Evolutionary conservation across 1,140 invertebrate genomes (phyloP).

Genomic region (Polypedilum vanderplanki): DNA sequence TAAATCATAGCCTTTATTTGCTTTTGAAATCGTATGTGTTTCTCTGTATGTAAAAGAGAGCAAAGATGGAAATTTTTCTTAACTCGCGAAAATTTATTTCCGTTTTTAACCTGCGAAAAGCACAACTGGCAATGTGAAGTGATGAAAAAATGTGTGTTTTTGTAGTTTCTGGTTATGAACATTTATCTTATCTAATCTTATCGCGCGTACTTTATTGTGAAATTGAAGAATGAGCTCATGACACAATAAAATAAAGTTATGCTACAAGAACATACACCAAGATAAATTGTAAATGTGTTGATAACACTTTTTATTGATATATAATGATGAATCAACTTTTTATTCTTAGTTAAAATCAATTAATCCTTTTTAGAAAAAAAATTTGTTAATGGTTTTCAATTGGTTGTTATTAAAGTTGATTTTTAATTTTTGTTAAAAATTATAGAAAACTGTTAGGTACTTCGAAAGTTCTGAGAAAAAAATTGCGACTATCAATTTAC

Average conservation of each 20-base stretch:
- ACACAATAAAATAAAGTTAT: slow-evolving; percentile 13
- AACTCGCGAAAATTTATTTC: neutral
- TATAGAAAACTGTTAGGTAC: too few species aligned
- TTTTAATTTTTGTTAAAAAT: too few species aligned
- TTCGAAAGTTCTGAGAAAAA: too few species aligned
- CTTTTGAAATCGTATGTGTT: neutral
- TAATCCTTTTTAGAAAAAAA: too few species aligned
- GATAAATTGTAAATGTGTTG: too few species aligned
- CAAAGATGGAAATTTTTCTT: neutral
- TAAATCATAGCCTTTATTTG: neutral
- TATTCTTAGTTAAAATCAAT: too few species aligned
- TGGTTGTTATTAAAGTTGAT: too few species aligned
- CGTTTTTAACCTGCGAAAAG: neutral
- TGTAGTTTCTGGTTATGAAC: neutral
- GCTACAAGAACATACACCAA: neutral
- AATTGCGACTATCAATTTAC: too few species aligned
- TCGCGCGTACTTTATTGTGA: neutral
- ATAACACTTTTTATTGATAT: too few species aligned
- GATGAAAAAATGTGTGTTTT: neutral
- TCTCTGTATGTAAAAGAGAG: neutral
- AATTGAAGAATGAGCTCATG: slow-evolving; percentile 4
- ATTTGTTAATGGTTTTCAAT: too few species aligned
- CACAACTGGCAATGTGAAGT: neutral
- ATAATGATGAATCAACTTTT: too few species aligned
- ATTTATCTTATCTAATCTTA: slow-evolving; percentile 1